Base-by-base conservation (phyloP, 2,888 invertebrate species). In the Germaria angustata region DNA sequence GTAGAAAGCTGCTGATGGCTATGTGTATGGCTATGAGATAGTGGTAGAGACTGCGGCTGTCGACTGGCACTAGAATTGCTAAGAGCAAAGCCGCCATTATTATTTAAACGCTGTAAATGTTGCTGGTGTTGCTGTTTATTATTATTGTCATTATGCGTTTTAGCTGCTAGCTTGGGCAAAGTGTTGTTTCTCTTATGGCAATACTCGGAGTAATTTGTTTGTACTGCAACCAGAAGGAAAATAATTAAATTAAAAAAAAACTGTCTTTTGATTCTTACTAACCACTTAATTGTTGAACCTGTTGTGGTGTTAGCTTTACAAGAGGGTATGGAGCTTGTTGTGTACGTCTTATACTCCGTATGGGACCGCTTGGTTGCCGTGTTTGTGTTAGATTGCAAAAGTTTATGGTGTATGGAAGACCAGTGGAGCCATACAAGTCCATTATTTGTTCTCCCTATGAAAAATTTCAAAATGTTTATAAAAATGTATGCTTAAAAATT, bases 261-360 rank as follows among this genome's bases (percentile, higher is more conserved):
- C n/a, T n/a, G n/a, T n/a, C n/a, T n/a, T n/a, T 8, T 17, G 9
- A 22, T 24, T 20, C 28, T 9, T 22, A 85, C 84, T 84, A 78
- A 88, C 88, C 86, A 73, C 85, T 90, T 71, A 91, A 81, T 81
- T 91, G 91, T 17, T 90, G 86, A 13, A 89, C 89, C 81, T 91
- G 90, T 80, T 90, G 90, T 0, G 90, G 89, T 24, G 93, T 93
- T 13, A 95, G 92, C 90, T 95, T 95, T 15, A 95, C 94, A 86
- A 95, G 92, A 72, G 97, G 96, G 92, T 96, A 97, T 44, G 96
- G 96, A 24, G 96, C 95, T 91, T 95, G 95, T 86, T 95, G 94
- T 39, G 94, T 94, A 81, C 97, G 93, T 28, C 96, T 92, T 86
- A 97, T 94, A 85, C 93, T 94, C 55, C 95, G 92, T 11, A 94